phyloP scores from a whole-genome alignment of 1,140 invertebrate species.

The Brachionus sp. region DNA sequence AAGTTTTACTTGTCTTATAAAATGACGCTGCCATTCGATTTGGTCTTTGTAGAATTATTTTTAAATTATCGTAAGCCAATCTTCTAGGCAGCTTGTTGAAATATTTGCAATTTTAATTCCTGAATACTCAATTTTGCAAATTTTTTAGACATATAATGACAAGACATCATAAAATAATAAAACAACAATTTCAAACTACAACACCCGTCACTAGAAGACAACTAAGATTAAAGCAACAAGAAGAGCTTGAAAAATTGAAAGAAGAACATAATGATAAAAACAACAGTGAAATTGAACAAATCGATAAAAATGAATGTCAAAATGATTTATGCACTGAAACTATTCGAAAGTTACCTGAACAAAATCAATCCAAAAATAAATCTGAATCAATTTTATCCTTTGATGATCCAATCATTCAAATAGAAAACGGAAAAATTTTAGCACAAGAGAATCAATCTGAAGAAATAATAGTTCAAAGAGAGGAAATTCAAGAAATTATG shows the following conservation, averaged over 20 bases:
- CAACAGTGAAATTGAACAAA: background rate
- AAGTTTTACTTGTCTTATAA: background rate
- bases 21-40: slow-evolving; percentile 36
- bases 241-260: background rate
- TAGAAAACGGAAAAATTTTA: background rate
- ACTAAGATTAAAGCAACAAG: slow-evolving; percentile 39
- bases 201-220: slow-evolving; percentile 27
- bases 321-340: background rate
- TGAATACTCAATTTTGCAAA: background rate
- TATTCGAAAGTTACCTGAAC: background rate
- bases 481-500: slow-evolving; percentile 23
- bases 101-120: slow-evolving; percentile 15
- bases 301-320: background rate
- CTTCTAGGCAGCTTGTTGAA: slow-evolving; percentile 30
- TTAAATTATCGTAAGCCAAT: slow-evolving; percentile 37
- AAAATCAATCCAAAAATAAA: background rate
- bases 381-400: background rate
- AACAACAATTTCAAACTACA: background rate
- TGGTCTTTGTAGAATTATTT: background rate
- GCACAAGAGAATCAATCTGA: background rate
- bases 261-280: background rate
- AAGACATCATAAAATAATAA: slow-evolving; percentile 15
- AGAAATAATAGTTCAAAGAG: slow-evolving; percentile 34
- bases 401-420: background rate
- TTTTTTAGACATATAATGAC: slow-evolving; percentile 31